Percentiles rank a stretch among this genome's conserved stretches.
Evolutionary conservation across 1,140 invertebrate genomes (phyloP).

Genomic region (Drosophila simulans): DNA sequence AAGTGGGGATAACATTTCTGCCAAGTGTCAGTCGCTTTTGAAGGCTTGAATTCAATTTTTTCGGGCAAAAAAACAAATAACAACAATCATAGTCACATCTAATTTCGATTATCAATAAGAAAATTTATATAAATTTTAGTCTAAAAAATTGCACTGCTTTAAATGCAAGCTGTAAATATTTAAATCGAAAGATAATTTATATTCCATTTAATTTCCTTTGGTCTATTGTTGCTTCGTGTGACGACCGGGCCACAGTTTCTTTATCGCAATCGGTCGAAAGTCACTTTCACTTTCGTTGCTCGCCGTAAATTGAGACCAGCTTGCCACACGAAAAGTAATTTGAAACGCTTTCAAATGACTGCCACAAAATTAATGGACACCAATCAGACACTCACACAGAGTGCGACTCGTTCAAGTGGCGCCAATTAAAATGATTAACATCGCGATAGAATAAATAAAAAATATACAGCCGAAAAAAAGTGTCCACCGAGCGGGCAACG

Average conservation of each 20-base stretch:
- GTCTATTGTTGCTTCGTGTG: slow-evolving; percentile 1
- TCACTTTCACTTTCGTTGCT: slow-evolving; percentile 62
- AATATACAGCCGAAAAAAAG: slow-evolving; percentile 37
- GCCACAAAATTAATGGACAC: slow-evolving; percentile 68
- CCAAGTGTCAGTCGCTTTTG: not conserved
- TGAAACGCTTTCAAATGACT: slow-evolving; percentile 75
- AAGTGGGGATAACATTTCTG: slow-evolving; percentile 17
- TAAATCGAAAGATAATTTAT: slow-evolving; percentile 31
- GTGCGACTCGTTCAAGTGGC: slow-evolving; percentile 63
- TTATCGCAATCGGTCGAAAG: slow-evolving; percentile 59
- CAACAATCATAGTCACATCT: not conserved
- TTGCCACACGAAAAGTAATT: slow-evolving; percentile 74
- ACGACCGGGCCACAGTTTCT: slow-evolving; percentile 29
- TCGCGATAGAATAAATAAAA: slow-evolving; percentile 61
- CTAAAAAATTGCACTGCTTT: too few relatives aligned
- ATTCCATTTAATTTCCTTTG: slow-evolving; percentile 12
- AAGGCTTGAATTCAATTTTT: slow-evolving; percentile 4
- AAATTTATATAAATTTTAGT: not conserved
- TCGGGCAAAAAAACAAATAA: not conserved
- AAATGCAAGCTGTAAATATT: not conserved
- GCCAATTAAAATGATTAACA: slow-evolving; percentile 81
- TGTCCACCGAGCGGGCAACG: slow-evolving; percentile 23
- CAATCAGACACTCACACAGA: slow-evolving; percentile 56
- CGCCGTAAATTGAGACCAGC: slow-evolving; percentile 31
- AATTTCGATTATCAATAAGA: not conserved